phyloP scores from a whole-genome alignment of 2,888 invertebrate genomes.

The Gibbula magus region DNA sequence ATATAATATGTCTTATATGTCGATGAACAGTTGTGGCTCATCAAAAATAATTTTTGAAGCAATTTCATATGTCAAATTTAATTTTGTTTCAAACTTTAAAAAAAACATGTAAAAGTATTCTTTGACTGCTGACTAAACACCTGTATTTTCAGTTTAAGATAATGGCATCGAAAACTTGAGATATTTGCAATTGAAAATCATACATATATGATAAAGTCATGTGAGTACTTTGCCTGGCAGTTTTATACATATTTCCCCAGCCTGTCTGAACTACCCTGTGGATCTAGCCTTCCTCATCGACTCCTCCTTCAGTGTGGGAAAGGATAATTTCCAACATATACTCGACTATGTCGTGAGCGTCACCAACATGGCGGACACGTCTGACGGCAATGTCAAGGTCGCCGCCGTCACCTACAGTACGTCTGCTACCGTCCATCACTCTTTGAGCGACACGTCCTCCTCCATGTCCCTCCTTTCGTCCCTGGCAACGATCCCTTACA shows the following conservation, averaged over 20 bases:
- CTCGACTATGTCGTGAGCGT: not conserved
- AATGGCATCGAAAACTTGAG: too few species aligned
- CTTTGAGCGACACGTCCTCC: not conserved
- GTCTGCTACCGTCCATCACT: not conserved
- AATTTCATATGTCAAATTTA: too few species aligned
- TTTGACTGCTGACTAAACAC: too few species aligned
- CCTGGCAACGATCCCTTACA: not conserved
- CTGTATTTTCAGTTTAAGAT: too few species aligned
- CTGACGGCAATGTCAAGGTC: not conserved
- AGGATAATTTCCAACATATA: not conserved
- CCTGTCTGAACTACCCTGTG: not conserved
- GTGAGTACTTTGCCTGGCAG: too few species aligned
- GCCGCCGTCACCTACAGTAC: not conserved
- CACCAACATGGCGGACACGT: not conserved
- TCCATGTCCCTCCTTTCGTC: not conserved
- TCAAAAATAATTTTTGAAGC: too few species aligned
- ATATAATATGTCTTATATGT: too few species aligned
- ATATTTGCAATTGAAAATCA: too few species aligned
- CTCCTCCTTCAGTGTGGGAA: not conserved
- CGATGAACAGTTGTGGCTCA: too few species aligned
- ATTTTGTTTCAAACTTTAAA: too few species aligned
- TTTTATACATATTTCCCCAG: not conserved
- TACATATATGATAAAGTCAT: too few species aligned
- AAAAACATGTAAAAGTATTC: too few species aligned
- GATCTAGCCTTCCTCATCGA: not conserved